Base-by-base conservation (phyloP, 35 echinoderm and acorn worm genomes). In the Chiridota heheva region DNA sequence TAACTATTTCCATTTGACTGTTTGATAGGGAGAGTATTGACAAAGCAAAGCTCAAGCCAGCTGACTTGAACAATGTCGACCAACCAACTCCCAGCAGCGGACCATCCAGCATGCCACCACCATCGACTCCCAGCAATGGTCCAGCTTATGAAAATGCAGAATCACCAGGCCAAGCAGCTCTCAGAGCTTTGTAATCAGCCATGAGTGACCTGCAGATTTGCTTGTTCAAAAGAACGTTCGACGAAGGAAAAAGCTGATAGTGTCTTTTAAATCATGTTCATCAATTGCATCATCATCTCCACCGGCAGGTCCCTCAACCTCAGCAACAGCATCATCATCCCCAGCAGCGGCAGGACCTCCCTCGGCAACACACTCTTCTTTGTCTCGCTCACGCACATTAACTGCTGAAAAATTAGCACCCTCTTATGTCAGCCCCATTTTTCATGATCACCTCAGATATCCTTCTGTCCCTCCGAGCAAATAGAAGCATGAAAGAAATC, bases 1-100 rank as follows among this genome's bases (percentile, higher is more conserved):
- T 60, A 80, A 12, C 42, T 90, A 18, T 83, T 84, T 36, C 87
- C 80, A 0, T 90, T 90, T n/a, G n/a, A n/a, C n/a, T n/a, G n/a
- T n/a, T n/a, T n/a, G n/a, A n/a, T 35, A 56, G 69, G 0, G 60
- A 51, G 55, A 60, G 41, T 1, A 78, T 68, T 80, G 84, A 76
- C n/a, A 69, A 68, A 26, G 74, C 58, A 5, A 87, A 78, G 53
- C 16, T 78, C 13, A 58, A 33, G 42, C 75, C 75, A 24, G 58
- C 75, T 1, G 53, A 58, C 31, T 42, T 78, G 33, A 60, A 60
- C 20, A 56, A 57, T 20, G n/a, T n/a, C n/a, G 29, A 36, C 0
- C 49, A 78, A 42, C 33, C 36, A 42, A 62, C 20, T 16, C 4
- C 53, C 33, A 17, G 35, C 16, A n/a, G 26, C 0, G 0, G 36